Evolutionary conservation across 2,888 invertebrate species (phyloP).

Genomic region (Drosophila cyrtoloma): DNA sequence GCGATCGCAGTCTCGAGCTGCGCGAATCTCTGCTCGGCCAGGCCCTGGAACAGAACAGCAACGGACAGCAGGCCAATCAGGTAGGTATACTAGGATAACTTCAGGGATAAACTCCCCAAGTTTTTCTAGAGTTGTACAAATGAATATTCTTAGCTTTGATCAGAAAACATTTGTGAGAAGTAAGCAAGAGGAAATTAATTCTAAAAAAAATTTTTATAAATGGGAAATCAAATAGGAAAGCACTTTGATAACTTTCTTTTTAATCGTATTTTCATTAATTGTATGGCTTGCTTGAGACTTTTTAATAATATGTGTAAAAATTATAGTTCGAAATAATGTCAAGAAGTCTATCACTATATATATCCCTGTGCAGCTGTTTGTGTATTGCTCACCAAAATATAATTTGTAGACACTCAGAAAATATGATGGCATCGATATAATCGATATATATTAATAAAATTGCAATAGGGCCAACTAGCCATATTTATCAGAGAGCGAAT

Average conservation of each 20-base stretch:
- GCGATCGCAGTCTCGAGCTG: conserved; percentile 88
- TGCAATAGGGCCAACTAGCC: no score
- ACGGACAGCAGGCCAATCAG: conserved; percentile 85
- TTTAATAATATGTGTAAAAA: background rate
- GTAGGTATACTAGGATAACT: conserved; percentile 40
- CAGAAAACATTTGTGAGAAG: background rate
- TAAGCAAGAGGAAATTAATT: background rate
- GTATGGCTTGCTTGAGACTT: background rate
- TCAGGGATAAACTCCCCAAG: background rate
- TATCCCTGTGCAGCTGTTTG: background rate
- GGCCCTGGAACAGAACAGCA: conserved; percentile 89
- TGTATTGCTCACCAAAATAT: background rate
- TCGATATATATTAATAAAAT: background rate
- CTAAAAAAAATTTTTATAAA: background rate
- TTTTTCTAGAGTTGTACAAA: background rate
- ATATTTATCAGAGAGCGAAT: no score
- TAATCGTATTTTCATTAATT: background rate
- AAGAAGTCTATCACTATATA: background rate
- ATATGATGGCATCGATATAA: background rate
- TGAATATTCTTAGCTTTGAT: background rate
- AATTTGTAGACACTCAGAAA: background rate
- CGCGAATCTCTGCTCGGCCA: conserved; percentile 91
- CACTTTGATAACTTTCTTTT: background rate
- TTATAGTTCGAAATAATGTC: background rate
- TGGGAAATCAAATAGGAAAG: no score